Base-by-base conservation (phyloP, 2,888 invertebrate species). In the Leptarthrus brevirostris region DNA sequence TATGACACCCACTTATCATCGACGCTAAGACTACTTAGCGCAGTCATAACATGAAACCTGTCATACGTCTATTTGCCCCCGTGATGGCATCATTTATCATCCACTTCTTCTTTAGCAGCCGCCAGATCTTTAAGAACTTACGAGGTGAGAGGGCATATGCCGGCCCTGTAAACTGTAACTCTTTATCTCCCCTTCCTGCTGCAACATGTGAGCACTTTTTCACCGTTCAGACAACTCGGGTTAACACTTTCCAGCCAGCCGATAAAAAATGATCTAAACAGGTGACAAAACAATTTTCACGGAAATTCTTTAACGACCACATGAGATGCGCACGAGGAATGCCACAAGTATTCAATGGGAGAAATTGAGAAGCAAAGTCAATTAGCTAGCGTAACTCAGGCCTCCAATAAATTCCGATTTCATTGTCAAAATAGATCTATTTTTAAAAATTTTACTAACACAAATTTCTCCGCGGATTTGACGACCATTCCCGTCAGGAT, bases 221-320 rank as follows among this genome's bases (percentile, higher is more conserved):
- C 49, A 47, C 66, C 44, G 30, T 8, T 10, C 8, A 12, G 47
- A 49, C 5, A 26, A n/a, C n/a, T 20, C 30, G 66, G 66, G 47
- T 66, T 66, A 66, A 49, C 24, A 49, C 26, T 49, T 66, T 49
- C 16, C 49, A 47, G 20, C 30, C 47, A 72, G 24, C 44, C 47
- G 74, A 75, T 75, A 75, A 75, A 75, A 75, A 75, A 75, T 75
- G 75, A 75, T 71, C 44, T 72, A 74, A 74, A 66, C 75, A 75
- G 75, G 75, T 75, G 75, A 75, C 75, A 75, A 75, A 75, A 75
- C 74, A 75, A 74, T 75, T 75, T 75, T 74, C 75, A 73, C 71
- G 61, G 58, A 73, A 73, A 61, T 73, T 75, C 71, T 73, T 69
- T 74, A 44, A 54, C 71, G 71, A 71, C 54, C 71, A 54, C 54